phyloP scores from a whole-genome alignment of 2,888 invertebrate genomes.

The Luperina nickerlii region DNA sequence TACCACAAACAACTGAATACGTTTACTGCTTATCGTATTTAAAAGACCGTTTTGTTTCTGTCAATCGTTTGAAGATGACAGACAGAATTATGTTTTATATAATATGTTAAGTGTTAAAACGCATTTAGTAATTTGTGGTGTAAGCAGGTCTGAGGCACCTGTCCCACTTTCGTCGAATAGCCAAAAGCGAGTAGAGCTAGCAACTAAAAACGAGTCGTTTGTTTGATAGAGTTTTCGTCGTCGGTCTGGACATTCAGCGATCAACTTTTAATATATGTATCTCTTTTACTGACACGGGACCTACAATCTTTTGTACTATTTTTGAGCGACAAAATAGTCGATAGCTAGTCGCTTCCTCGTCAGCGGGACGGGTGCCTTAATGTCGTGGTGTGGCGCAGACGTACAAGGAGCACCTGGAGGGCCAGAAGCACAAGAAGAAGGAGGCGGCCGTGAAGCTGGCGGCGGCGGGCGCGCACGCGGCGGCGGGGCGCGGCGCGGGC shows the following conservation, averaged over 20 bases:
- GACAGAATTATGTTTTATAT: neutral
- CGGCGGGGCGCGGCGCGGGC: conserved; percentile 78
- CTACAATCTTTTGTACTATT: neutral
- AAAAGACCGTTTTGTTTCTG: neutral
- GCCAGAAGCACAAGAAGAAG: conserved; percentile 99
- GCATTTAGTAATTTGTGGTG: neutral
- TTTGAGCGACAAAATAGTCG: no score
- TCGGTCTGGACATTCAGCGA: neutral
- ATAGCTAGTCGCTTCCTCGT: neutral
- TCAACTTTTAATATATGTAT: neutral
- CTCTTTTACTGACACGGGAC: neutral
- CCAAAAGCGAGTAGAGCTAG: neutral
- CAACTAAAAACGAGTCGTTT: neutral
- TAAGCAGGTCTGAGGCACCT: neutral
- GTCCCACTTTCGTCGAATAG: neutral
- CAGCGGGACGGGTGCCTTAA: no score
- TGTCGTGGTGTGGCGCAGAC: conserved; percentile 71
- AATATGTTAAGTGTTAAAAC: neutral
- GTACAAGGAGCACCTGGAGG: conserved; percentile 97
- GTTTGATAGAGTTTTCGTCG: neutral
- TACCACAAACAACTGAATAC: neutral
- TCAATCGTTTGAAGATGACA: neutral
- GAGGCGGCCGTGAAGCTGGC: conserved; percentile 93
- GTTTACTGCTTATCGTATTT: neutral
- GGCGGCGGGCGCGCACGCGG: conserved; percentile 89